A percentile compares a stretch with the other conserved stretches of the same genome.
phyloP scores from a whole-genome alignment of 2,797 vertebrate species.

The Thamnophis elegans region DNA sequence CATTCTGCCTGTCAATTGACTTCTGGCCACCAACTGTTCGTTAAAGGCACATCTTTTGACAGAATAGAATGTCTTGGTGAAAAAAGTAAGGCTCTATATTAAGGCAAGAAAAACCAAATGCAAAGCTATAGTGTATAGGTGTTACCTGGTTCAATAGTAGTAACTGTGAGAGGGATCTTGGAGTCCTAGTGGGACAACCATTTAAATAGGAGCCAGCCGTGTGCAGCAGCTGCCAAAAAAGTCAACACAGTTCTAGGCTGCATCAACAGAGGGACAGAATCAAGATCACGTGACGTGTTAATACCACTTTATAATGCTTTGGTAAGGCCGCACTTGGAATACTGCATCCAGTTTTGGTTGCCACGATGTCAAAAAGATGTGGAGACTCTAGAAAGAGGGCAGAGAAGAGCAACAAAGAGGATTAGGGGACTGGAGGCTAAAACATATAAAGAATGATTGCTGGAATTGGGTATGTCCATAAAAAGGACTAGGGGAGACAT shows the following conservation, averaged over 20 bases:
- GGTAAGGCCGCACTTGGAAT: too few relatives aligned
- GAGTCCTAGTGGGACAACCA: background rate
- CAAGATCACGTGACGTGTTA: background rate
- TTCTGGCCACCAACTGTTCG: slow-evolving; percentile 20
- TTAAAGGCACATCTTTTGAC: slow-evolving; percentile 1
- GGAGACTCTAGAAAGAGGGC: too few relatives aligned
- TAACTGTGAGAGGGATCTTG: background rate
- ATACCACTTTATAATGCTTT: too few relatives aligned
- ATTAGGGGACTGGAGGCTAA: too few relatives aligned
- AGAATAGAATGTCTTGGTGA: slow-evolving; percentile 26
- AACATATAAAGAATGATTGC: too few relatives aligned
- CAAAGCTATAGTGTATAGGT: background rate
- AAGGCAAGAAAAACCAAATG: background rate
- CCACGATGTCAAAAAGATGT: too few relatives aligned
- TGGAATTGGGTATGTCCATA: too few relatives aligned
- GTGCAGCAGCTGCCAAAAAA: background rate
- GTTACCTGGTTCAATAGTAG: background rate
- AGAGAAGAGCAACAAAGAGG: too few relatives aligned
- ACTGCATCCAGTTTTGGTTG: too few relatives aligned
- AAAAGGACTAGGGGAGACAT: too few relatives aligned
- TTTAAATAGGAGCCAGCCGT: background rate
- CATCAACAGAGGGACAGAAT: background rate
- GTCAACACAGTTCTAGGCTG: background rate
- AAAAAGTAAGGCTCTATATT: background rate
- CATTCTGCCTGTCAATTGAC: slow-evolving; percentile 29